A percentile compares a stretch with the other conserved stretches of the same genome.
phyloP scores from a whole-genome alignment of 1,140 invertebrate genomes.

The Drosophila miranda region DNA sequence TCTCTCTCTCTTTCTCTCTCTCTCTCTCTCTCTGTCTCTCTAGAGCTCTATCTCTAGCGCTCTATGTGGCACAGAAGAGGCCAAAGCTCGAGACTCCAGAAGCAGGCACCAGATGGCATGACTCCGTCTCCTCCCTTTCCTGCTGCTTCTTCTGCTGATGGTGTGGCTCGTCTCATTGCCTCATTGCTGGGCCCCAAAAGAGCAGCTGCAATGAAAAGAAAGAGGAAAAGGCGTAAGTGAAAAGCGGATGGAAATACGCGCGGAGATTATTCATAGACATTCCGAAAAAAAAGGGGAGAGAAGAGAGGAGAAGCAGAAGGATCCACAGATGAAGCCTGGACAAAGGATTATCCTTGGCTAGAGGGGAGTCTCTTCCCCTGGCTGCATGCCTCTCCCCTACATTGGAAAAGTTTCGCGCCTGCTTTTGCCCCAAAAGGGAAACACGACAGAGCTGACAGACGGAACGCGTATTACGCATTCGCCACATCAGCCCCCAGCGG shows the following conservation, averaged over 20 bases:
- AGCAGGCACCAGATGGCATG: constrained; percentile 53
- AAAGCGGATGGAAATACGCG: constrained; percentile 44
- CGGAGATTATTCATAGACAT: constrained; percentile 48
- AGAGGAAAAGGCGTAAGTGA: constrained; percentile 25
- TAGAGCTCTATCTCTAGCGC: not conserved
- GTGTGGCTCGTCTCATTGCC: constrained; percentile 43
- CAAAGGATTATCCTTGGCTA: constrained; percentile 40
- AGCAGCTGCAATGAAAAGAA: constrained; percentile 49
- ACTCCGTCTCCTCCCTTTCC: constrained; percentile 2
- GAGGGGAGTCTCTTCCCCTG: constrained; percentile 3
- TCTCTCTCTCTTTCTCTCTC: not conserved
- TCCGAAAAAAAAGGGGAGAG: constrained; percentile 2
- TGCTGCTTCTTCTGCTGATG: constrained; percentile 27
- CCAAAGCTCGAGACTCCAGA: constrained; percentile 38
- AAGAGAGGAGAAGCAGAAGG: not conserved
- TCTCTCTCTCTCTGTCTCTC: constrained; percentile 12
- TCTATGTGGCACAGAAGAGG: constrained; percentile 26
- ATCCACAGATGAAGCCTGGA: constrained; percentile 20
- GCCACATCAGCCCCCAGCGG: constrained; percentile 38
- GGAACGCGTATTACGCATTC: constrained; percentile 58
- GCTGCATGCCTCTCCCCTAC: not conserved
- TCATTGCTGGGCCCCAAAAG: constrained; percentile 43
- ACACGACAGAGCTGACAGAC: constrained; percentile 34
- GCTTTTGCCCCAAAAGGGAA: not conserved
- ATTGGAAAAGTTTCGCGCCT: constrained; percentile 2